phyloP scores from a whole-genome alignment of 1,140 invertebrate species.

The Eciton burchellii region DNA sequence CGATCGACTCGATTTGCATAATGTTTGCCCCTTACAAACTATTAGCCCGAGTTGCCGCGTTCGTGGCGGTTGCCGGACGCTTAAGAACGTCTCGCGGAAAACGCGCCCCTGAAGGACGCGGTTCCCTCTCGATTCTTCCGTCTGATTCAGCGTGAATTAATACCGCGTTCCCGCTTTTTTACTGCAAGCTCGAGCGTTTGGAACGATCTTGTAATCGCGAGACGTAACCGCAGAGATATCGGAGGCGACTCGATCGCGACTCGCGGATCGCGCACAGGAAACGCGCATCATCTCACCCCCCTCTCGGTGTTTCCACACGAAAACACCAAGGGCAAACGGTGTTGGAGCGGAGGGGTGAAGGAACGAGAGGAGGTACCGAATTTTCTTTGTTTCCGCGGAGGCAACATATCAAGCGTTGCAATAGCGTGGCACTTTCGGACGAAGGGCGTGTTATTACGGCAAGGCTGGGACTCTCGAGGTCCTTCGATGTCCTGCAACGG shows the following conservation, averaged over 20 bases:
- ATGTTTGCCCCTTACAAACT: slow-evolving; percentile 69
- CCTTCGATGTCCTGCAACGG: slow-evolving; percentile 70
- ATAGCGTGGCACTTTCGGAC: slow-evolving; percentile 38
- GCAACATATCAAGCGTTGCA: slow-evolving; percentile 53
- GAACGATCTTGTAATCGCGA: no score
- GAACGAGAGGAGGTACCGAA: neutral
- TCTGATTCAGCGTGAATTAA: neutral
- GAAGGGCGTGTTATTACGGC: slow-evolving; percentile 65
- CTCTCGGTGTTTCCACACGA: neutral
- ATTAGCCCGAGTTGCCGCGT: slow-evolving; percentile 19
- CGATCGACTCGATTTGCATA: slow-evolving; percentile 80
- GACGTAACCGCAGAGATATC: neutral
- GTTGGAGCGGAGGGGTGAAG: neutral
- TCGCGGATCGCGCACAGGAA: neutral
- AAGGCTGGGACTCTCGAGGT: slow-evolving; percentile 64
- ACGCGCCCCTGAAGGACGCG: neutral
- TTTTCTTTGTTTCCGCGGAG: slow-evolving; percentile 31
- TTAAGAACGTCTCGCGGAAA: slow-evolving; percentile 4
- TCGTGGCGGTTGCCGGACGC: neutral
- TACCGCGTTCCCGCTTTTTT: slow-evolving; percentile 11
- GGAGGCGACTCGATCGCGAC: neutral
- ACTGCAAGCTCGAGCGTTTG: neutral
- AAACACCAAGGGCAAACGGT: neutral
- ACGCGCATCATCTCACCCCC: neutral
- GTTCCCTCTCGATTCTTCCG: neutral